These are phyloP conservation scores for Drosophila pegasa DNA, from an alignment of 2,888 invertebrate species.

Conservation along the genomic window DNA sequence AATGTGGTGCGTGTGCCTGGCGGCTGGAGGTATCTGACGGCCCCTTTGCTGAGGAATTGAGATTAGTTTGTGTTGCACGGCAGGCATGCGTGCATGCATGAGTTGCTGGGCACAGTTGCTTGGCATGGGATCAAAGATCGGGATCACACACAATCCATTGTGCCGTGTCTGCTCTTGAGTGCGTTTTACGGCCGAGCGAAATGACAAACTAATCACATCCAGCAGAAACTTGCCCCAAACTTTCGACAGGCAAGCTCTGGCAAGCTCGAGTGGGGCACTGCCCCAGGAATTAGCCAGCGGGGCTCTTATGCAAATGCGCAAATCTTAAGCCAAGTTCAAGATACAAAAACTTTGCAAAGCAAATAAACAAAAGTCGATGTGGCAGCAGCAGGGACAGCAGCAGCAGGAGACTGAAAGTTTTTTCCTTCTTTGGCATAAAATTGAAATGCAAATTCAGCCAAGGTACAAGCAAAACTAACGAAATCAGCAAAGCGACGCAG, in stretches of 20 bases:
- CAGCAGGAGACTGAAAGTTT: conserved; percentile 47
- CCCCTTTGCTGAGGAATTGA: conserved; percentile 18
- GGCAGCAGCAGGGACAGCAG: conserved; percentile 3
- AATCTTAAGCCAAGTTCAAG: conserved; percentile 63
- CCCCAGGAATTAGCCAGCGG: conserved; percentile 11
- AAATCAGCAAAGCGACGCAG: conserved; percentile 45
- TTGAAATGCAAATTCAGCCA: conserved; percentile 75
- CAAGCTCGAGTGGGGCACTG: conserved; percentile 1
- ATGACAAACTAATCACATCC: conserved; percentile 57
- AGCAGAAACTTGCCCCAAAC: conserved; percentile 45
- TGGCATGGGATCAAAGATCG: conserved; percentile 8
- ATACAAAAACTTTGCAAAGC: conserved; percentile 65
- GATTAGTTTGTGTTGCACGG: conserved; percentile 10
- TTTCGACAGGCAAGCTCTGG: conserved; percentile 9
- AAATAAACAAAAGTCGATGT: conserved; percentile 67
- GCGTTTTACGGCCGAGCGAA: conserved; percentile 5
- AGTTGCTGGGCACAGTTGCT: conserved; percentile 1
- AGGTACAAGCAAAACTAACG: conserved; percentile 70
- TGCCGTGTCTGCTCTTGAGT: neutral
- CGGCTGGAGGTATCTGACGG: conserved; percentile 3
- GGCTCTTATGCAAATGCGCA: conserved; percentile 57
- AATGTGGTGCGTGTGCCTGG: conserved; percentile 33
- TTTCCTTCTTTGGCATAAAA: conserved; percentile 58
- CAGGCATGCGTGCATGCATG: neutral
- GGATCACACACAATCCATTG: neutral